phyloP scores from a whole-genome alignment of 2,797 vertebrate species.

The Enteromius mattozi region DNA sequence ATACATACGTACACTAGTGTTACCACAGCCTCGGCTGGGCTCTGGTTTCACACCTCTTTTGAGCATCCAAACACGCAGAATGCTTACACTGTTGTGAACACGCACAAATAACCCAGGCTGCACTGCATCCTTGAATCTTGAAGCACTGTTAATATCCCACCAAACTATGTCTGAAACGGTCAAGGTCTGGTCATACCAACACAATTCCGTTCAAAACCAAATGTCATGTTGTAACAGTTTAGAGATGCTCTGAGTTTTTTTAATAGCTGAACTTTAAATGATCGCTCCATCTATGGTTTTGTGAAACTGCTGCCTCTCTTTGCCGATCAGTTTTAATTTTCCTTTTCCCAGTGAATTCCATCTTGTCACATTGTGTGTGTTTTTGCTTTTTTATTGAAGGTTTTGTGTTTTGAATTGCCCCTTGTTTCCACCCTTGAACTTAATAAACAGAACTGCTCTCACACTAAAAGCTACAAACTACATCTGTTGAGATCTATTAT shows the following conservation, averaged over 20 bases:
- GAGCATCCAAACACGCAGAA: not conserved
- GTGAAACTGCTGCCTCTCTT: not conserved
- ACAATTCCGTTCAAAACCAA: conserved; percentile 8
- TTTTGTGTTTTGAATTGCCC: conserved; percentile 7
- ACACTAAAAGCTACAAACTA: not conserved
- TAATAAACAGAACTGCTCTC: not conserved
- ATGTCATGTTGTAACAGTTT: not conserved
- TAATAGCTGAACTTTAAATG: not conserved
- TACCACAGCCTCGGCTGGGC: not conserved
- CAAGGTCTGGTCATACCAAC: conserved; percentile 22
- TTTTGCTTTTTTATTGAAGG: not conserved
- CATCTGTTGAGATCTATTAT: conserved; percentile 15
- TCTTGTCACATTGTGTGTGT: not conserved
- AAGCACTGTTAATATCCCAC: not conserved
- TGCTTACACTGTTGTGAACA: not conserved
- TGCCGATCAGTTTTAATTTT: not conserved
- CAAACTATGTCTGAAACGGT: not conserved
- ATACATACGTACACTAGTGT: not conserved
- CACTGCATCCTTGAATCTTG: not conserved
- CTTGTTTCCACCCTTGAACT: conserved; percentile 9
- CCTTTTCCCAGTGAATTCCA: not conserved
- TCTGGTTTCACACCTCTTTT: not conserved
- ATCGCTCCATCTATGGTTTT: not conserved
- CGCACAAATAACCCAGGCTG: not conserved
- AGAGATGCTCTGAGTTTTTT: not conserved